Conservation (phyloP, 2,888 invertebrate species). For the Blera fallax region DNA sequence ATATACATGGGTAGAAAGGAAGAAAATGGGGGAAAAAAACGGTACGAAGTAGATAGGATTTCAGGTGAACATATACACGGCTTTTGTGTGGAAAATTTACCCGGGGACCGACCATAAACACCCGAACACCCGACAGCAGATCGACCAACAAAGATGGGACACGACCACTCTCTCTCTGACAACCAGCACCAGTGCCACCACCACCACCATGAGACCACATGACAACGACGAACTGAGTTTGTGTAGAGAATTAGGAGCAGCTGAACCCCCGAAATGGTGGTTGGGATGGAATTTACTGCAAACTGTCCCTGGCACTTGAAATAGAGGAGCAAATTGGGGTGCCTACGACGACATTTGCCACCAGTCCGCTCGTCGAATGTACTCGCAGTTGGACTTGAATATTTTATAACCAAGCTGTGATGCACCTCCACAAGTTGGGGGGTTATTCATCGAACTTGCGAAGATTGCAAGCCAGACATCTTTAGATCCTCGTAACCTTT, state of each 20-base stretch:
- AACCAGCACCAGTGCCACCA: conserved; percentile 21
- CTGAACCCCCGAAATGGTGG: conserved; percentile 20
- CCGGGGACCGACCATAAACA: conserved; percentile 25
- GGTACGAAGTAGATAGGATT: conserved; percentile 52
- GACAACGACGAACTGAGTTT: conserved; percentile 33
- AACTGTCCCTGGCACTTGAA: conserved; percentile 16
- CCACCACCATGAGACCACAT: conserved; percentile 24
- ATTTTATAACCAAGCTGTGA: neutral
- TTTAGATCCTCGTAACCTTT: too few relatives aligned
- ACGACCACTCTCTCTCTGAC: neutral
- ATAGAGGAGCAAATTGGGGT: neutral
- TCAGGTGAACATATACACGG: conserved; percentile 57
- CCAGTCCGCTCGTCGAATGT: neutral
- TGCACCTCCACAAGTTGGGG: too few relatives aligned
- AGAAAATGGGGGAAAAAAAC: conserved; percentile 10
- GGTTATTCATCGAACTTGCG: too few relatives aligned
- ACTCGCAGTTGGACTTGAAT: neutral
- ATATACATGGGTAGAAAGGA: neutral
- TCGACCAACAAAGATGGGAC: conserved; percentile 32
- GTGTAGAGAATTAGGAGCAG: conserved; percentile 19
- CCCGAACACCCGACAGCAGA: conserved; percentile 2
- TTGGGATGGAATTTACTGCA: conserved; percentile 23
- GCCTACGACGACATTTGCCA: conserved; percentile 16
- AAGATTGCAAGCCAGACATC: too few relatives aligned
- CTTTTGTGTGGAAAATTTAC: conserved; percentile 65